Evolutionary conservation across 2,113 vertebrate species (phyloP).

Genomic region (Eptesicus fuscus): DNA sequence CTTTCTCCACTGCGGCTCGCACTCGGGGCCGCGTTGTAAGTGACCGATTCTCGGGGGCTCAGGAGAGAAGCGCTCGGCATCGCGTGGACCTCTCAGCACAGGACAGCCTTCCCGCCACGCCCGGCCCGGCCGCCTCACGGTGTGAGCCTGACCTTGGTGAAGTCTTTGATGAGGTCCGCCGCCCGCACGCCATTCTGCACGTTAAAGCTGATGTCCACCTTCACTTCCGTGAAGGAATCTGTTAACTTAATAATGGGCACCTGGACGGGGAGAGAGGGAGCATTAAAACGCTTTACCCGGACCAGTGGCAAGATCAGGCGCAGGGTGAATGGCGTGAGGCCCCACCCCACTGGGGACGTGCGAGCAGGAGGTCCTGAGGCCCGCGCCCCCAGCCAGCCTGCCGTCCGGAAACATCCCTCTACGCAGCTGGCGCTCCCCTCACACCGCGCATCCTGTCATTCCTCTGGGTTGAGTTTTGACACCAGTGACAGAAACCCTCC

Average conservation of each 20-base stretch:
- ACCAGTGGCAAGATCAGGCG: background rate
- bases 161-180: conserved; percentile 96
- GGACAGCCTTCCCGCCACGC: background rate
- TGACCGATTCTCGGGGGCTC: background rate
- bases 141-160: conserved; percentile 90
- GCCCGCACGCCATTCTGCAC: conserved; percentile 96
- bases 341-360: background rate
- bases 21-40: background rate
- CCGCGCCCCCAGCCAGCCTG: rapidly evolving
- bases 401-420: background rate
- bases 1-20: background rate
- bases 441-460: background rate
- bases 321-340: background rate
- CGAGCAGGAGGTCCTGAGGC: background rate
- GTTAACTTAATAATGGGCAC: conserved; percentile 99
- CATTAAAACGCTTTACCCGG: background rate
- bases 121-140: too few species aligned
- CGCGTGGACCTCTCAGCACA: too few species aligned
- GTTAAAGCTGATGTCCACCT: conserved; percentile 99
- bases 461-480: background rate
- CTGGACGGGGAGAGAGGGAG: conserved; percentile 77
- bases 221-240: conserved; percentile 96
- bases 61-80: too few species aligned
- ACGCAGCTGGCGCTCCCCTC: background rate
- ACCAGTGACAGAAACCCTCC: background rate